These are phyloP conservation scores for Rhizoglyphus robini DNA, from an alignment of 1,140 invertebrate genomes.

Conservation along the genomic window DNA sequence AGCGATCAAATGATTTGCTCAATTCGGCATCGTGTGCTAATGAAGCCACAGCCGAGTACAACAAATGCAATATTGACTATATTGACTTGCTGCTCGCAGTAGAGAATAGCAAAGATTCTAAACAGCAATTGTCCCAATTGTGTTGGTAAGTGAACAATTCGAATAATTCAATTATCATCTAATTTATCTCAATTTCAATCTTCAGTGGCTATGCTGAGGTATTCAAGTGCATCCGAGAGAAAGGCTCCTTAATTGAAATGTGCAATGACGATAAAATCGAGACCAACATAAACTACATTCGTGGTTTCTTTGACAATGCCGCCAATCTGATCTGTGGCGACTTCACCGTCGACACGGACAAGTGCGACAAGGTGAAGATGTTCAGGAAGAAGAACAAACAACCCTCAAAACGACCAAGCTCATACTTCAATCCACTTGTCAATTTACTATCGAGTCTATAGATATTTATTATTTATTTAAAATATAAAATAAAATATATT, in stretches of 20 bases:
- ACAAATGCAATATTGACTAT: conserved; percentile 1
- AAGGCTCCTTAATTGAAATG: background rate
- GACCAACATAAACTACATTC: background rate
- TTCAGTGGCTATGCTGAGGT: background rate
- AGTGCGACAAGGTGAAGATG: background rate
- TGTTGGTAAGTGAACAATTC: conserved; percentile 7
- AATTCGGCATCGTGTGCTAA: background rate
- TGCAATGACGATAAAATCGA: background rate
- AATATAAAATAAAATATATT: background rate
- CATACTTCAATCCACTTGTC: conserved; percentile 5
- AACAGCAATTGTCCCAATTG: background rate
- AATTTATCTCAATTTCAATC: background rate
- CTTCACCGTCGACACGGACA: background rate
- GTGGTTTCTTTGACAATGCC: background rate
- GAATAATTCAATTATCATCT: too few species aligned
- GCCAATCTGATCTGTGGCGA: background rate
- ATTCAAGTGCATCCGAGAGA: background rate
- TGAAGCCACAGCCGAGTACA: background rate
- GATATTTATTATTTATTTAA: too few species aligned
- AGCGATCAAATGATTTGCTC: background rate
- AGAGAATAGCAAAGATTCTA: background rate
- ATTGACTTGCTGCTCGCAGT: background rate
- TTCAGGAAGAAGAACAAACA: background rate
- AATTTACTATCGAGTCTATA: background rate
- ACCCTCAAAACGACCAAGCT: background rate